These are phyloP conservation scores for Echinarachnius parma DNA, from an alignment of 53 echinoderm and acorn worm species.

Conservation along the genomic window DNA sequence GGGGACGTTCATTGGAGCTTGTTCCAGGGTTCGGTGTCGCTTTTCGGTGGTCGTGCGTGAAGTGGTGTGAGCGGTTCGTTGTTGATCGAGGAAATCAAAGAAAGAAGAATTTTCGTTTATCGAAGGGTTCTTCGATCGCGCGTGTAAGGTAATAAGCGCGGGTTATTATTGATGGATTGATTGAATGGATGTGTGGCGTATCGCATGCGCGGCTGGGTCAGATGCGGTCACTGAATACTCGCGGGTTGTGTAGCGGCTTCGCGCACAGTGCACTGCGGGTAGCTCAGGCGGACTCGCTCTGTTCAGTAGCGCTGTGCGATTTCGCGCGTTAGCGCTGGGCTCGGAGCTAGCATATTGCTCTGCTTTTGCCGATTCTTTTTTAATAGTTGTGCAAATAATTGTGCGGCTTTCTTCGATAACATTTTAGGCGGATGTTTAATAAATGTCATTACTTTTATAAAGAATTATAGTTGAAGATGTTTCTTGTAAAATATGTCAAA, in stretches of 20 bases:
- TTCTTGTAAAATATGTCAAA: no score
- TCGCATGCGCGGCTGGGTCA: slow-evolving; percentile 20
- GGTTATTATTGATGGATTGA: slow-evolving; percentile 41
- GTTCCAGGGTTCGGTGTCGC: slow-evolving; percentile 8
- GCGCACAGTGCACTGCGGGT: slow-evolving; percentile 4
- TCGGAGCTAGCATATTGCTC: no score
- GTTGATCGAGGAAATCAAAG: slow-evolving; percentile 3
- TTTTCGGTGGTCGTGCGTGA: slow-evolving; percentile 36
- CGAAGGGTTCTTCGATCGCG: slow-evolving; percentile 16
- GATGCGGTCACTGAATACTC: slow-evolving; percentile 5
- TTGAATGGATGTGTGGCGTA: slow-evolving; percentile 27
- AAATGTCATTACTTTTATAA: no score
- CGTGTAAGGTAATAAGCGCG: slow-evolving; percentile 35
- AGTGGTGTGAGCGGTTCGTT: slow-evolving; percentile 10
- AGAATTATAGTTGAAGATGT: no score
- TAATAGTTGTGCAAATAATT: no score
- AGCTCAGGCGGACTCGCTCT: no score
- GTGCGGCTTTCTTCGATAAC: no score
- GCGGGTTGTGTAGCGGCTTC: background rate
- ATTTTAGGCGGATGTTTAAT: no score
- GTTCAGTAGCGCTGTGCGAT: no score
- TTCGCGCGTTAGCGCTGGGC: no score
- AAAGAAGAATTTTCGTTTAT: slow-evolving; percentile 2
- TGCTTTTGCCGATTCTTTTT: no score
- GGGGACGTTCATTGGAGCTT: slow-evolving; percentile 28